Conservation (phyloP, 2,113 vertebrate genomes). For the Gymnogyps californianus region DNA sequence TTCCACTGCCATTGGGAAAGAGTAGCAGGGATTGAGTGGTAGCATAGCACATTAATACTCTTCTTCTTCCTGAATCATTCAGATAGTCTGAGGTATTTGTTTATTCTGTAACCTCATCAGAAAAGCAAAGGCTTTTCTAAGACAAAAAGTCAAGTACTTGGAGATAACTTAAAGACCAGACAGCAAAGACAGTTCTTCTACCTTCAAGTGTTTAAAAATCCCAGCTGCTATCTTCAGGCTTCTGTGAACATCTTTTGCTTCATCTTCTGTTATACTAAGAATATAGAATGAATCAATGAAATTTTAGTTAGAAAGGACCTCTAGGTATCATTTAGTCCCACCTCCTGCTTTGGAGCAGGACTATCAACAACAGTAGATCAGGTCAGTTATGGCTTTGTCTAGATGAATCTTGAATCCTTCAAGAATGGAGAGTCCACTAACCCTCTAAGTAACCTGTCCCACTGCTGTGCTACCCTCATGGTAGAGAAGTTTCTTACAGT, state of each 20-base stretch:
- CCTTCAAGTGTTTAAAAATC: conserved; percentile 96
- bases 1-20: background rate
- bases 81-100: background rate
- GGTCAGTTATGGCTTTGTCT: background rate
- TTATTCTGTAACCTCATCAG: background rate
- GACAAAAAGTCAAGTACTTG: background rate
- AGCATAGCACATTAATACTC: background rate
- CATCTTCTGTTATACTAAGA: conserved; percentile 89
- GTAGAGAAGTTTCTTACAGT: background rate
- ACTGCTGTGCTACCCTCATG: background rate
- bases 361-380: background rate
- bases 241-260: conserved; percentile 96
- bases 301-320: background rate
- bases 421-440: background rate
- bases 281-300: background rate
- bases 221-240: conserved; percentile 94
- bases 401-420: background rate
- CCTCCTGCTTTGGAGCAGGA: background rate
- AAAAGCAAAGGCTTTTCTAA: background rate
- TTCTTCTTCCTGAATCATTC: background rate
- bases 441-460: background rate
- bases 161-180: background rate
- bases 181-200: conserved; percentile 42
- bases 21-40: background rate
- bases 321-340: background rate